These are phyloP conservation scores for Clarias fuscus DNA, from an alignment of 2,797 vertebrate species.

Conservation along the genomic window DNA sequence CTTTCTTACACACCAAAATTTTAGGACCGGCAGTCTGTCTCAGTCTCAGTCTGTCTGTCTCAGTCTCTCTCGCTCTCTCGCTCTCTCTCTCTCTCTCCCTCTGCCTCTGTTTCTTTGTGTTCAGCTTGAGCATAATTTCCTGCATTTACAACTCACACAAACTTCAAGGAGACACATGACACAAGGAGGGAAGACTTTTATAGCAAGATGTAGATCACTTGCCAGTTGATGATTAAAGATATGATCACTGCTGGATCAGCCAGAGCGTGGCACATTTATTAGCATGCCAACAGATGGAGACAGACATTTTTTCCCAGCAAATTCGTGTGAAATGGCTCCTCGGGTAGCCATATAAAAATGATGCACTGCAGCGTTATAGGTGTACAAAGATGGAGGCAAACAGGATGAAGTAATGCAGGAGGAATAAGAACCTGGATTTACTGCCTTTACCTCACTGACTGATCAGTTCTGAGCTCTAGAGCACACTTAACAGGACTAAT, in stretches of 20 bases:
- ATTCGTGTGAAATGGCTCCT: slow-evolving; percentile 96
- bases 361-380: slow-evolving; percentile 91
- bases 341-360: slow-evolving; percentile 99
- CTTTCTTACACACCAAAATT: background rate
- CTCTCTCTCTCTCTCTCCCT: background rate
- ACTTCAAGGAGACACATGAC: slow-evolving; percentile 80
- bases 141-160: slow-evolving; percentile 80
- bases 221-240: slow-evolving; percentile 98
- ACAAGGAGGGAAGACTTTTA: slow-evolving; percentile 86
- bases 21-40: slow-evolving; percentile 16
- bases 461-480: slow-evolving; percentile 83
- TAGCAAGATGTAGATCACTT: slow-evolving; percentile 94
- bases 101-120: slow-evolving; percentile 6
- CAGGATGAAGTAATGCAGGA: slow-evolving; percentile 81
- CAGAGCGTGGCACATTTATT: slow-evolving; percentile 98
- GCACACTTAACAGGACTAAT: slow-evolving; percentile 68
- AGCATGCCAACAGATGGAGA: slow-evolving; percentile 96
- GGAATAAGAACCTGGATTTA: slow-evolving; percentile 79
- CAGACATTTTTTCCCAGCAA: slow-evolving; percentile 91
- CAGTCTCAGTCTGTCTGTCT: background rate
- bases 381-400: slow-evolving; percentile 89
- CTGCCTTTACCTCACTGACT: slow-evolving; percentile 84
- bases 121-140: slow-evolving; percentile 44
- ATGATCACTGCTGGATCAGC: slow-evolving; percentile 94
- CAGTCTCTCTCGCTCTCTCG: background rate